phyloP scores from a whole-genome alignment of 2,797 vertebrate genomes.

The Tangara arthus region DNA sequence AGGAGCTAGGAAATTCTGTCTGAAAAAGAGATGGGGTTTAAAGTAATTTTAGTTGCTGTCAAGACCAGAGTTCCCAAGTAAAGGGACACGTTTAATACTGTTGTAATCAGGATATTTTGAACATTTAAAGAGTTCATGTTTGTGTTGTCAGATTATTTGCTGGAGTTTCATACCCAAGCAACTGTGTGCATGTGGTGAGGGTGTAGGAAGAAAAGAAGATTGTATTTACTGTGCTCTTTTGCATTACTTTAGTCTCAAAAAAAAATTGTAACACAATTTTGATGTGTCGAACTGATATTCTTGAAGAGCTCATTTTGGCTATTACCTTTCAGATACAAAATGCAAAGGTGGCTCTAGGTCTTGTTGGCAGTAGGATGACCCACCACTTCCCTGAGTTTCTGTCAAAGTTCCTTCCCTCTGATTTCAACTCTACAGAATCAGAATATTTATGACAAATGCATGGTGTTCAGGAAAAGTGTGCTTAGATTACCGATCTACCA shows the following conservation, averaged over 20 bases:
- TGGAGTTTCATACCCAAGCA: conserved; percentile 21
- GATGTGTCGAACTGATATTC: background rate
- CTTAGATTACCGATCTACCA: background rate
- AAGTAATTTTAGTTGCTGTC: conserved; percentile 64
- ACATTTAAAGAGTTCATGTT: conserved; percentile 42
- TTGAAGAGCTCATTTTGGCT: background rate
- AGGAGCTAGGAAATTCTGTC: conserved; percentile 56
- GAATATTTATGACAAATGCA: background rate
- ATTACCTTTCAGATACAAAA: background rate
- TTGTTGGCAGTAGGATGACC: background rate
- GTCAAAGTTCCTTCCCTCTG: background rate
- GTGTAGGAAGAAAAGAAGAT: background rate
- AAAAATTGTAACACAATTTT: background rate
- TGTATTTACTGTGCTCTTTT: background rate
- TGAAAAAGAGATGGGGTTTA: conserved; percentile 64
- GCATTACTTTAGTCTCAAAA: background rate
- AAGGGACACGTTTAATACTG: conserved; percentile 65
- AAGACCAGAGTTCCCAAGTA: conserved; percentile 56
- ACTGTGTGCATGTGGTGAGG: background rate
- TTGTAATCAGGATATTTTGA: conserved; percentile 72
- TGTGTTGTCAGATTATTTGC: conserved; percentile 65
- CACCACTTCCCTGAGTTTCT: background rate
- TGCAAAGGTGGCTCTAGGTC: background rate
- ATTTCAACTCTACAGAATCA: background rate
- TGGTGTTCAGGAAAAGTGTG: background rate